These are phyloP conservation scores for Oscheius onirici DNA, from an alignment of 2,888 invertebrate genomes.

Conservation along the genomic window DNA sequence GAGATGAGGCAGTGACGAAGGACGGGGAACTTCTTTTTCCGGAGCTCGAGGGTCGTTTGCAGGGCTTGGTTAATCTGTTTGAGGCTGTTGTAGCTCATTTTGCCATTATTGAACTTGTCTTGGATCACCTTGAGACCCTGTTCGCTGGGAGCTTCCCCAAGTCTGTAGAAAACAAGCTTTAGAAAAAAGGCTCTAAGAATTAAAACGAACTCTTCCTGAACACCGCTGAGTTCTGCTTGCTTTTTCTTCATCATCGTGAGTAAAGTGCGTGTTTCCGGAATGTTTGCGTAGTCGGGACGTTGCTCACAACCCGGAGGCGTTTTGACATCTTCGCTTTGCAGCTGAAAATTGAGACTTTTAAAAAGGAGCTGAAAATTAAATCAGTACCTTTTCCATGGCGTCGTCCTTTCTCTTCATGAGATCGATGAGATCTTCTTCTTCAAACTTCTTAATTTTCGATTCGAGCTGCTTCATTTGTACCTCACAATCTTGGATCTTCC, in stretches of 20 bases:
- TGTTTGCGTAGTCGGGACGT: neutral
- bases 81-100: neutral
- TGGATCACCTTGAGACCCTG: neutral
- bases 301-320: neutral
- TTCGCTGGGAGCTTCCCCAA: neutral
- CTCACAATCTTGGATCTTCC: neutral
- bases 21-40: slow-evolving; percentile 37
- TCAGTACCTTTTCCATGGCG: neutral
- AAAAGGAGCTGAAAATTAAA: no score
- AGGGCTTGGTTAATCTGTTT: slow-evolving; percentile 11
- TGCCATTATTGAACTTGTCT: neutral
- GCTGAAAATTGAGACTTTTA: no score
- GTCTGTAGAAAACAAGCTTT: neutral
- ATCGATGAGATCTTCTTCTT: neutral
- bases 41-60: slow-evolving; percentile 10
- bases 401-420: neutral
- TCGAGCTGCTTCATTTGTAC: neutral
- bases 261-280: slow-evolving; percentile 7
- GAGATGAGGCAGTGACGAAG: slow-evolving; percentile 44
- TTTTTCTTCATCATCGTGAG: neutral
- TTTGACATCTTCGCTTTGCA: neutral
- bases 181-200: no score
- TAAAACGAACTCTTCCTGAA: neutral
- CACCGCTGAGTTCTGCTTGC: neutral
- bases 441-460: neutral